A percentile compares a stretch with the other conserved stretches of the same genome.
Conservation (phyloP, 2,888 invertebrate species). For the Drosophila kambysellisi region DNA sequence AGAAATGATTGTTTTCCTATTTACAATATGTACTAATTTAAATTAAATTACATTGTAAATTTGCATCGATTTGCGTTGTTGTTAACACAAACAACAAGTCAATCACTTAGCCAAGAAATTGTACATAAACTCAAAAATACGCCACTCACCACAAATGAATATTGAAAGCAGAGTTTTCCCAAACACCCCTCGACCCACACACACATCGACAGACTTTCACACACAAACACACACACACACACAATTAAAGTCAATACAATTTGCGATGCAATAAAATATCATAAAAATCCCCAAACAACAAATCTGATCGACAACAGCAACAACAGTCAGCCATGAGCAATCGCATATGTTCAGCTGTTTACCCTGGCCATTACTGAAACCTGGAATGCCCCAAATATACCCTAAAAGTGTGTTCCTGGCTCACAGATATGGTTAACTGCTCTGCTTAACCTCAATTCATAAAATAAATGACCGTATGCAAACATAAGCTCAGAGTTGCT, state of each 20-base stretch:
- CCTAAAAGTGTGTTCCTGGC: conserved; percentile 6
- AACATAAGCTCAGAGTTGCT: neutral
- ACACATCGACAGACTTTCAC: conserved; percentile 3
- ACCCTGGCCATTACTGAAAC: neutral
- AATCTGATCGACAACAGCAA: conserved; percentile 46
- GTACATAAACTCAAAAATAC: conserved; percentile 43
- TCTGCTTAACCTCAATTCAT: neutral
- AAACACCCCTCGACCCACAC: neutral
- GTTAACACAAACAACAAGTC: conserved; percentile 52
- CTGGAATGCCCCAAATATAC: neutral
- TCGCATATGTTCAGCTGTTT: conserved; percentile 27
- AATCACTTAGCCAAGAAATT: conserved; percentile 51
- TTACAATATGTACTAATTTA: conserved; percentile 13
- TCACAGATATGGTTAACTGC: neutral
- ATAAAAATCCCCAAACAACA: conserved; percentile 58
- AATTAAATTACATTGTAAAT: conserved; percentile 39
- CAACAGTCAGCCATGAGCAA: conserved; percentile 11
- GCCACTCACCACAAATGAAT: conserved; percentile 31
- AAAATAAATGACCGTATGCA: neutral
- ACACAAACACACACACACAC: neutral
- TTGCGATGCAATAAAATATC: conserved; percentile 56
- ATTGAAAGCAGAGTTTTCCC: conserved; percentile 17
- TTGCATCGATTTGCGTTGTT: conserved; percentile 39
- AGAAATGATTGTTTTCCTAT: neutral
- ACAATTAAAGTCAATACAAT: conserved; percentile 5